phyloP scores from a whole-genome alignment of 2,888 invertebrate species.

The Ecdyonurus torrentis region DNA sequence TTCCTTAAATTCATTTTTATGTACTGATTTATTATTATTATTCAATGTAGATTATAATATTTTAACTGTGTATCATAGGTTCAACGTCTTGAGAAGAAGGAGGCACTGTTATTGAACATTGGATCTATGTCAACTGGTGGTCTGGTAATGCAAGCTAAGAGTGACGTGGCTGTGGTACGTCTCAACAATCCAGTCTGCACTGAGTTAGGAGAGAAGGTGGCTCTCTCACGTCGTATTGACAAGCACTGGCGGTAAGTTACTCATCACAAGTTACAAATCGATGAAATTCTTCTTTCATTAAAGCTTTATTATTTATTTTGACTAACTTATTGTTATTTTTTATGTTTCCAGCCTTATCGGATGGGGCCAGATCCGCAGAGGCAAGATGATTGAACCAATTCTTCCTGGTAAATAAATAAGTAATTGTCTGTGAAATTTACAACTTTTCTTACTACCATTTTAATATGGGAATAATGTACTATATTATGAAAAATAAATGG shows the following conservation, averaged over 20 bases:
- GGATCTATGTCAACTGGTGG: slow-evolving; percentile 98
- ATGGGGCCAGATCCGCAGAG: slow-evolving; percentile 98
- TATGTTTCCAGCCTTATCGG: slow-evolving; percentile 70
- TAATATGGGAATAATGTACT: too few species aligned
- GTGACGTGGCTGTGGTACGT: slow-evolving; percentile 93
- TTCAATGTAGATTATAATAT: too few species aligned
- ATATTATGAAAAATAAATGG: too few species aligned
- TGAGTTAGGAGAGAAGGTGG: slow-evolving; percentile 96
- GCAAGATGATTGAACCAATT: slow-evolving; percentile 79
- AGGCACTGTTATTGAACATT: slow-evolving; percentile 93
- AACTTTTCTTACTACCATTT: too few species aligned
- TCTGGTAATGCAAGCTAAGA: slow-evolving; percentile 82
- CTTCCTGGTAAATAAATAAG: too few species aligned
- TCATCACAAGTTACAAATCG: background rate
- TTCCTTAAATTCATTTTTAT: too few species aligned
- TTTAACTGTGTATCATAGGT: too few species aligned
- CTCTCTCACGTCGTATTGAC: slow-evolving; percentile 95
- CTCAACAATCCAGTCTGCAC: slow-evolving; percentile 97
- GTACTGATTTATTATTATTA: too few species aligned
- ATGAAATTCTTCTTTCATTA: background rate
- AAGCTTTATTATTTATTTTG: background rate
- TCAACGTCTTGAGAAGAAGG: slow-evolving; percentile 75
- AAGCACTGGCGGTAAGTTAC: slow-evolving; percentile 88
- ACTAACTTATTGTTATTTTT: slow-evolving; percentile 1
- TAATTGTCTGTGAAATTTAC: too few species aligned